Base-by-base conservation (phyloP, 1,140 invertebrate genomes). In the Panagrolaimus sp. region DNA sequence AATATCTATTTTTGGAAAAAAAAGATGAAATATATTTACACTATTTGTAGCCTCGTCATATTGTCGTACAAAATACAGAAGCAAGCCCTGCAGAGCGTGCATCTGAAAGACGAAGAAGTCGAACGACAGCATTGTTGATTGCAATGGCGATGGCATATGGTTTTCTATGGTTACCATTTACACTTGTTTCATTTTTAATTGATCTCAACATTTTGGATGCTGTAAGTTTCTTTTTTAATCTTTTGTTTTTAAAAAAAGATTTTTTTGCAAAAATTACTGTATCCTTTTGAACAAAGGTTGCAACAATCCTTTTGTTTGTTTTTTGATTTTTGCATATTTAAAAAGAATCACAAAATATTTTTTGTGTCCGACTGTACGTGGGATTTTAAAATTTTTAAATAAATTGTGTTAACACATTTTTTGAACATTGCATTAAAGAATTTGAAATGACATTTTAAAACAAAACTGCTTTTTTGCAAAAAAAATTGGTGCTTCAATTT, bases 101-200 rank as follows among this genome's bases (percentile, higher is more conserved):
- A 13, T 73, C 73, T 23, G 66, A 80, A 23, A 63, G 73, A 11
- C 73, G 77, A 43, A 23, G 74, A 38, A 82, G 69, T 62, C 27
- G 79, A 65, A 82, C 80, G 7, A 82, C 80, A 14, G 65, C 75
- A 23, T 65, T 82, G 13, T 65, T 82, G 9, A 74, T 78, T 27
- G 79, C 81, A n/a, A 82, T 82, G 80, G 80, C 80, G 9, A 70
- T 71, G 14, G 69, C 70, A 20, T 82, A 82, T 67, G 80, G 81
- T 20, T 63, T 74, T 62, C 72, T 82, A 31, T 82, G 80, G 80
- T 69, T 82, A 5, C 80, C 80, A 9, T 82, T 79, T 66, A 83
- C 73, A 23, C 47, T 82, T 5, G 66, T 82, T 67, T 74, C 79
- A 20, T 63, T 82, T 43, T 61, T 83, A 14, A 77, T 82, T 46